A percentile compares a stretch with the other conserved stretches of the same genome.
These are phyloP conservation scores for Andrena marginata DNA, from an alignment of 2,888 invertebrate species.

Conservation along the genomic window DNA sequence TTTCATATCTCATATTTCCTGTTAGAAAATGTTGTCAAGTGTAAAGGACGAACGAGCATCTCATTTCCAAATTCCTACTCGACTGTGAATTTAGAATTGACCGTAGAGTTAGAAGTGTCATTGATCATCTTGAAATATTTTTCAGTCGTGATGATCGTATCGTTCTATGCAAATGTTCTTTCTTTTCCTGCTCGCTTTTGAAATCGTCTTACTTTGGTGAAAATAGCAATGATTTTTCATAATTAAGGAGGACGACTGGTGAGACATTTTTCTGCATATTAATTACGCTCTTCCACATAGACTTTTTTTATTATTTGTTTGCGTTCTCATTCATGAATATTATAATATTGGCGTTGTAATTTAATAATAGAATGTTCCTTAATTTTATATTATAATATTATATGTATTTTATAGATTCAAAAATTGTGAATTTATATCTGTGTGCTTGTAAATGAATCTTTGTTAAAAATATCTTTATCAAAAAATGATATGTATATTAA, in stretches of 20 bases:
- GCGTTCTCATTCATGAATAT: no score
- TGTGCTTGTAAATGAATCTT: no score
- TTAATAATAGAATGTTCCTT: no score
- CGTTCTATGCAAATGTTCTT: conserved; percentile 5
- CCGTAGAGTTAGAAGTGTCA: background rate
- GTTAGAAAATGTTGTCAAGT: conserved; percentile 11
- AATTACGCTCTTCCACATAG: no score
- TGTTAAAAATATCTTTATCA: no score
- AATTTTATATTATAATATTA: no score
- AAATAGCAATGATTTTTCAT: background rate
- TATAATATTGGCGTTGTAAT: no score
- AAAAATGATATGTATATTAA: no score
- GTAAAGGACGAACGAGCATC: conserved; percentile 1
- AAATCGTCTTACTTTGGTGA: no score
- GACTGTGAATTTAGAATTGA: conserved; percentile 14
- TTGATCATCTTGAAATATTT: conserved; percentile 8
- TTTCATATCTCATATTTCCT: conserved; percentile 10
- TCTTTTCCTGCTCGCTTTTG: background rate
- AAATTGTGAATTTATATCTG: no score
- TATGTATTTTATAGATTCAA: no score
- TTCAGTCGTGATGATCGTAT: background rate
- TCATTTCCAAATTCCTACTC: conserved; percentile 22
- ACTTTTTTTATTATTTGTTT: no score
- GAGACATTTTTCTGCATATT: background rate
- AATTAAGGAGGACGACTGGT: background rate